Conservation (phyloP, 2,113 vertebrate genomes). For the Tachuris rubrigastra region DNA sequence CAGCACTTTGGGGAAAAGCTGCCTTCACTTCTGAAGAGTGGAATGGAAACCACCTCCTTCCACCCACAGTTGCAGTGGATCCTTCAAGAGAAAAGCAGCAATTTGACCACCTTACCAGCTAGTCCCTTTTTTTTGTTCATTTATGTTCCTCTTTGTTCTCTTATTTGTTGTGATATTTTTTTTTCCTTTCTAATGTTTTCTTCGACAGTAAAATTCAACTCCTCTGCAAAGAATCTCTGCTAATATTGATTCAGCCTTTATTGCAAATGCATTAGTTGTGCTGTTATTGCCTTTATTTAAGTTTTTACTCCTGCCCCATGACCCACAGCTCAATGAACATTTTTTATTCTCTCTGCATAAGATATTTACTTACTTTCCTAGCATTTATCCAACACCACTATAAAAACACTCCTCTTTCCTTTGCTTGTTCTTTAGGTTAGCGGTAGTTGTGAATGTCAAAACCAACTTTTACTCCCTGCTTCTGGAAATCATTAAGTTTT, state of each 20-base stretch:
- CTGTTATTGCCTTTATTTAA: background rate
- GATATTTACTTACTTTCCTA: background rate
- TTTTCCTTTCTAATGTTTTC: background rate
- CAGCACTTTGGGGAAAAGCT: rapidly evolving
- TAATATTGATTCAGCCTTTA: background rate
- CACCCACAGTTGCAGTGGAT: rapidly evolving
- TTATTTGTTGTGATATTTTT: background rate
- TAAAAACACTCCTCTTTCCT: background rate
- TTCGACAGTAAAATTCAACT: background rate
- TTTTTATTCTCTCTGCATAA: background rate
- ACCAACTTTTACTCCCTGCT: rapidly evolving
- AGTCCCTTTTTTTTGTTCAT: background rate
- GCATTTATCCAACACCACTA: background rate
- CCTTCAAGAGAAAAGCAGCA: background rate
- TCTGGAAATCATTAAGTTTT: background rate
- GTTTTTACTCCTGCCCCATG: background rate
- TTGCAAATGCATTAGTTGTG: background rate
- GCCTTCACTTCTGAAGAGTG: background rate
- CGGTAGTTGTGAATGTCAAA: background rate
- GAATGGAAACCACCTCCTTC: background rate
- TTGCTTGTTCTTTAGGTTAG: background rate
- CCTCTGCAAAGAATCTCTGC: background rate
- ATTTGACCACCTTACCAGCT: background rate
- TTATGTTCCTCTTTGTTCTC: background rate
- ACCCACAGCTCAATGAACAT: background rate